Conservation (phyloP, 1,140 invertebrate genomes). For the Achroia grisella region DNA sequence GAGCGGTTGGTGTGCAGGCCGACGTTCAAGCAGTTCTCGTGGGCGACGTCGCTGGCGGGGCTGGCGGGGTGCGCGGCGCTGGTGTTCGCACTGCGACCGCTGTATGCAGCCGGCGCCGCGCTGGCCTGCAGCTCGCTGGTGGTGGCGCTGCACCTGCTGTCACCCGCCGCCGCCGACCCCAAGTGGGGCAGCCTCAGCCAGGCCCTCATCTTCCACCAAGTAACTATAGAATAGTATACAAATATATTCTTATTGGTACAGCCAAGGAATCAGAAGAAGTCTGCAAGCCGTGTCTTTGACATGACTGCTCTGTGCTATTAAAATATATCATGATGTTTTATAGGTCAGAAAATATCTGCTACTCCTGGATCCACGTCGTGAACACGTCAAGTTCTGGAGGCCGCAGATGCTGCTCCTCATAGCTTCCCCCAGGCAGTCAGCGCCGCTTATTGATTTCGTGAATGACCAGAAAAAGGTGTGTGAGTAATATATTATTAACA, state of each 20-base stretch:
- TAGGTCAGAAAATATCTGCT: slow-evolving; percentile 97
- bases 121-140: slow-evolving; percentile 90
- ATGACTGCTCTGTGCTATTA: too few species aligned
- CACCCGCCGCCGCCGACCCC: slow-evolving; percentile 83
- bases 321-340: too few species aligned
- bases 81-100: slow-evolving; percentile 96
- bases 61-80: slow-evolving; percentile 91
- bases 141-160: slow-evolving; percentile 92
- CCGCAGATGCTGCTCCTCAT: slow-evolving; percentile 97
- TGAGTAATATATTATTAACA: slow-evolving; percentile 8
- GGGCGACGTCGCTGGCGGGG: slow-evolving; percentile 93
- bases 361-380: slow-evolving; percentile 95
- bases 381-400: slow-evolving; percentile 99
- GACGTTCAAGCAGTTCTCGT: slow-evolving; percentile 97
- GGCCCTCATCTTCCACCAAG: slow-evolving; percentile 99
- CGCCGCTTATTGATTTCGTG: slow-evolving; percentile 96
- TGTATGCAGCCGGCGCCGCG: slow-evolving; percentile 92
- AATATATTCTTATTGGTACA: too few species aligned
- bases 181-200: slow-evolving; percentile 99
- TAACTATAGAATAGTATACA: too few species aligned
- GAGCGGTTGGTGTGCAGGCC: too few species aligned
- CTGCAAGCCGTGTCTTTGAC: too few species aligned
- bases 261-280: too few species aligned
- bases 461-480: slow-evolving; percentile 98
- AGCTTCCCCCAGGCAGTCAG: slow-evolving; percentile 90